These are phyloP conservation scores for Drosophila acutilabella DNA, from an alignment of 2,888 invertebrate genomes.

Conservation along the genomic window DNA sequence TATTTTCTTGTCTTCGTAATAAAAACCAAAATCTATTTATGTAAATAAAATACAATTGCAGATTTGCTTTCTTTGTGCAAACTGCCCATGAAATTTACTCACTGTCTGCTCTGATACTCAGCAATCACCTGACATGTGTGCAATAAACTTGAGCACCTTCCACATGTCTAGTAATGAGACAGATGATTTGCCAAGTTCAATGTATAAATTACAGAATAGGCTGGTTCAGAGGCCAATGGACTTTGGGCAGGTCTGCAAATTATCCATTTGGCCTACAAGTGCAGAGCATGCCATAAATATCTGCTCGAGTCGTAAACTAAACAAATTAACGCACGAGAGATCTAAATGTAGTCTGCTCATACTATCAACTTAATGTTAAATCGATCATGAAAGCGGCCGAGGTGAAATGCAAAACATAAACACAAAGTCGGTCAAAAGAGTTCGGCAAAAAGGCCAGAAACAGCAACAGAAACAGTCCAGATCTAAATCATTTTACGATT, in stretches of 20 bases:
- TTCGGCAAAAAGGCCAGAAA: conserved; percentile 13
- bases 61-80: conserved; percentile 7
- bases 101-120: neutral
- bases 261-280: conserved; percentile 40
- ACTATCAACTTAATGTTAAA: conserved; percentile 56
- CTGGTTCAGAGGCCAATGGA: conserved; percentile 41
- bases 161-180: conserved; percentile 6
- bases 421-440: conserved; percentile 46
- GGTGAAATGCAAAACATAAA: conserved; percentile 44
- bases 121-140: conserved; percentile 9
- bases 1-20: too few relatives aligned
- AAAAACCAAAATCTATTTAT: too few relatives aligned
- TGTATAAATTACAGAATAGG: conserved; percentile 29
- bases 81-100: neutral
- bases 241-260: conserved; percentile 42
- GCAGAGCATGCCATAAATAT: conserved; percentile 48
- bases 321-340: conserved; percentile 51
- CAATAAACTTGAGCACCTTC: conserved; percentile 19
- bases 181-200: conserved; percentile 56
- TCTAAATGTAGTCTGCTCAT: conserved; percentile 29
- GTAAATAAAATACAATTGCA: too few relatives aligned
- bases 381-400: conserved; percentile 62
- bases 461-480: conserved; percentile 20
- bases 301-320: conserved; percentile 55
- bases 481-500: conserved; percentile 59